phyloP scores from a whole-genome alignment of 2,113 vertebrate species.

The Ailurus styani region DNA sequence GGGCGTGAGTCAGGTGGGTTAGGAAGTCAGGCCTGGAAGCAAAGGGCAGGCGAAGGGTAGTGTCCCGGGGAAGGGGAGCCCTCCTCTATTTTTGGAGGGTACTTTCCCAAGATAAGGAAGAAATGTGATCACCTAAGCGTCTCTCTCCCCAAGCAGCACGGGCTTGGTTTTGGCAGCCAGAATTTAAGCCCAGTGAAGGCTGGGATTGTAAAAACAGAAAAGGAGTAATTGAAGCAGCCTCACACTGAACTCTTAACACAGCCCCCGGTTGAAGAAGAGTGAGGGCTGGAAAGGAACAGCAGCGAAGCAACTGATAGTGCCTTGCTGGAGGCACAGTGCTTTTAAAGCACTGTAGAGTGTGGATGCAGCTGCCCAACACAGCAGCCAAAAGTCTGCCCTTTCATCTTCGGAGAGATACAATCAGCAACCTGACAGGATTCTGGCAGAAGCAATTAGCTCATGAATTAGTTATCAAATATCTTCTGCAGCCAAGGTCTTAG shows the following conservation, averaged over 20 bases:
- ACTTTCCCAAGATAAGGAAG: not conserved
- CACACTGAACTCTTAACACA: no score
- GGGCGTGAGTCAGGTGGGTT: accelerated
- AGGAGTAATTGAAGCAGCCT: not conserved
- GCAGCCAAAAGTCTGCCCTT: conserved; percentile 25
- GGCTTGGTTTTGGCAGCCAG: not conserved
- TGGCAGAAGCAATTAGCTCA: conserved; percentile 59
- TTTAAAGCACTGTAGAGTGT: not conserved
- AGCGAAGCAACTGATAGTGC: not conserved
- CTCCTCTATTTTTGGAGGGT: not conserved
- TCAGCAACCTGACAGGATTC: conserved; percentile 45
- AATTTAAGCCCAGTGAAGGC: not conserved
- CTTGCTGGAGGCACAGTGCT: not conserved
- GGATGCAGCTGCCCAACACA: not conserved
- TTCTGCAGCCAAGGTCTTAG: conserved; percentile 35
- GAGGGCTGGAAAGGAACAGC: not conserved
- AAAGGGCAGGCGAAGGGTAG: not conserved
- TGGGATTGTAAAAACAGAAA: not conserved
- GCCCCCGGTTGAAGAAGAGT: not conserved
- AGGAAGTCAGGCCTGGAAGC: not conserved
- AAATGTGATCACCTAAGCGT: accelerated
- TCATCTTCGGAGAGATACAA: conserved; percentile 38
- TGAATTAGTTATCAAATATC: conserved; percentile 61
- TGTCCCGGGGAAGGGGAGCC: not conserved
- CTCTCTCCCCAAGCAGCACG: not conserved